Evolutionary conservation across 53 echinoderm and acorn worm genomes (phyloP), one percentile per base, ranked within the genome.

Genomic region (Henricia sp.): DNA sequence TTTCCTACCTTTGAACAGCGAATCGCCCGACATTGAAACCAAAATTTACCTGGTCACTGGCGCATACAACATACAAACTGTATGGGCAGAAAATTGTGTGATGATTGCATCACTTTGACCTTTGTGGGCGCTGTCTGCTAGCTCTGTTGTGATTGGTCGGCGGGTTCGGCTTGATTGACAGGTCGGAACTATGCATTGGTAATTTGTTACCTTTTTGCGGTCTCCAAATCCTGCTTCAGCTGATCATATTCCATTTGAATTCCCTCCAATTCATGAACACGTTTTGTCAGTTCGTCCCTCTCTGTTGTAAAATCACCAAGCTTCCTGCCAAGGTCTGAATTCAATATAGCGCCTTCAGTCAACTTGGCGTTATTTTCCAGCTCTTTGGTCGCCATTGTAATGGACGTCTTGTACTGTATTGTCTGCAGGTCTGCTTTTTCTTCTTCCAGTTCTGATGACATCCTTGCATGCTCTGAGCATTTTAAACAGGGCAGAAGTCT

Each of bases 351-450:
- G 11, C 60, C 60, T 64, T 80, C 80, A 9, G 62, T 80, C 80
- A 80, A 30, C 80, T 80, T 80, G 19, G 80, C 80, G 10, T 60
- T 62, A 33, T 62, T 30, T 44, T 80, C 80, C 28, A 80, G 62
- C 64, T 80, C 80, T 30, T 57, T 38, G 64, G 80, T 80, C 36
- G 80, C 80, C 80, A 63, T 80, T 33, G 80, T 64, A 48, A 80
- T 50, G 10, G 80, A 41, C 17, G 80, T 43, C 46, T 33, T 60
- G 46, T 37, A 32, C 48, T 80, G 43, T 64, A 64, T 2, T 3
- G 25, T 64, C 10, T 64, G 80, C 44, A 80, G 12, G 12, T 44
- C 64, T 21, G 20, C 64, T 9, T 62, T 46, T 20, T 32, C 34
- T 37, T 80, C 28, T 80, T 64, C 35, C 63, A 80, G 48, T 64